Evolutionary conservation across 2,888 invertebrate genomes (phyloP), one percentile per base, ranked within the genome.

Genomic region (Lydus trimaculatus): DNA sequence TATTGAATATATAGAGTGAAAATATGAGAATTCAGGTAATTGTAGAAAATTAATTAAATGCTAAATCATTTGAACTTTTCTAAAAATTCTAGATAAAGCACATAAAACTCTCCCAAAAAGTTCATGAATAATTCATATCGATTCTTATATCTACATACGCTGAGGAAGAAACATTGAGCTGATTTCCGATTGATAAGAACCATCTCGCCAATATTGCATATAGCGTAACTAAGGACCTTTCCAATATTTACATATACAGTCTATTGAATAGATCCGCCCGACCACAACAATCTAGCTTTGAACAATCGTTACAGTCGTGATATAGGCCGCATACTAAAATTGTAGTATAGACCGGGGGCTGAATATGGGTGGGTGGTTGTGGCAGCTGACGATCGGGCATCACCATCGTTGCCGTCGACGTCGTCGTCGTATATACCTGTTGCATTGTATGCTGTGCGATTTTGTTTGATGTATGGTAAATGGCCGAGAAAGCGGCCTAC

Each of bases 241-340:
- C 17, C 69, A 59, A 59, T 71, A 76, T 76, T 76, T 75, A 73
- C 75, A 76, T 76, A 66, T 64, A 67, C 60, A 71, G 70, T 72
- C 70, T 67, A 73, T 74, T 72, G 72, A 61, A 61, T 63, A 63
- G 68, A 73, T 73, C 74, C 66, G 73, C 68, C n/a, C 63, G 73
- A 63, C 71, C 72, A 72, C 71, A 69, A 75, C 72, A 74, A 75
- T 75, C 67, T 15, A 74, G 74, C 63, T 66, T 67, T 68, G 64
- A 73, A 70, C 71, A 72, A 75, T 73, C 74, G 76, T 76, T 77
- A 73, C 64, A 67, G 72, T 67, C 36, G 59, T 62, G 64, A 65
- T 60, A 64, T 61, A 59, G 66, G 58, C 64, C 70, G 71, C 71
- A 72, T 64, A 66, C 66, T 70, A 73, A 72, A 65, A 65, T 59